Evolutionary conservation across 1,140 invertebrate species (phyloP), one percentile per base, ranked within the genome.

Genomic region (Cecropterus lyciades): DNA sequence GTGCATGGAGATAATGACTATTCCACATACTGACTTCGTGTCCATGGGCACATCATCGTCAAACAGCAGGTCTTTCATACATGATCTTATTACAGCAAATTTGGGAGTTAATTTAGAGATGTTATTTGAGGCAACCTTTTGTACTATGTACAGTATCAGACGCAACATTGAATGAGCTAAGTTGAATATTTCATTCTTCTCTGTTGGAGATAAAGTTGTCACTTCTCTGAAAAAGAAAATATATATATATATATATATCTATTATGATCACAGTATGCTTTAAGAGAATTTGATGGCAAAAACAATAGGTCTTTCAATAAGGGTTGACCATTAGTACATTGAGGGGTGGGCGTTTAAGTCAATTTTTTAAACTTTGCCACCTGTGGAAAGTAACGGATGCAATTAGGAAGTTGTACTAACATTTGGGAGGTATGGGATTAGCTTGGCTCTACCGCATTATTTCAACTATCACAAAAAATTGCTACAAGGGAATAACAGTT

Each of bases 11-110:
- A 89, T 57, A 46, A 75, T 80, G 6, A 91, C 30, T 11, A 91
- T 85, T 0, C 88, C 86, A 60, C 79, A 77, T 5, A 91, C 72
- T n/a, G 84, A 84, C 43, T 91, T 91, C 1, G 86, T 87, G 45
- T 91, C 88, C 86, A 91, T 91, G 3, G 88, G 86, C 0, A 82
- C 74, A 48, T 91, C 86, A 10, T 73, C 69, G 52, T 87, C 74
- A 64, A 73, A 79, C 42, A 87, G 40, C 0, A 91, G 64, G 0
- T 75, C 14, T 63, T 80, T 71, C n/a, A 87, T 66, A 66, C 16
- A 46, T 11, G n/a, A 37, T 56, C 70, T 77, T 71, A 82, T 78
- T 0, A 51, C 56, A 0, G 48, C 49, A 17, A 79, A 77, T 13
- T 75, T 62, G 67, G 33, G 48, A 17, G 24, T 72, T 40, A 82